phyloP scores from a whole-genome alignment of 2,113 vertebrate genomes.

The Chionodraco myersi region DNA sequence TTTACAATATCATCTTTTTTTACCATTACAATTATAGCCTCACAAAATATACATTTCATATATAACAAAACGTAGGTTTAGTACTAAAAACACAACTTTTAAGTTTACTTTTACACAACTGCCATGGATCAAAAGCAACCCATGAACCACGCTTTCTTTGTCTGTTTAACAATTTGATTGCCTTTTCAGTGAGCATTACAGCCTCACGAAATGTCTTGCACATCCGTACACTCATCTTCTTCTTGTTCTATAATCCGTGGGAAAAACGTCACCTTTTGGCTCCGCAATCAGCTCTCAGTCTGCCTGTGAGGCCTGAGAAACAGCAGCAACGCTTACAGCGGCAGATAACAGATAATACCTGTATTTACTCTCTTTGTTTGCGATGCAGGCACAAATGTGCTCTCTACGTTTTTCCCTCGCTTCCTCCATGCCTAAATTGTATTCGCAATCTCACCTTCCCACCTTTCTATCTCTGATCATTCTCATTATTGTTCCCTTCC shows the following conservation, averaged over 20 bases:
- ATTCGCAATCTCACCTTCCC: not conserved
- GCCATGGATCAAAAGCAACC: not conserved
- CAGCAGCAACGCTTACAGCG: not conserved
- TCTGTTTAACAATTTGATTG: not conserved
- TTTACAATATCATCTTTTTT: too few species aligned
- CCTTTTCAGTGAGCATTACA: not conserved
- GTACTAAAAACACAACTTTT: not conserved
- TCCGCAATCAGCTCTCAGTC: not conserved
- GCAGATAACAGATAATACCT: constrained; percentile 33
- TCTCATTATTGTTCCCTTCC: not conserved
- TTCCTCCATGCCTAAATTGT: not conserved
- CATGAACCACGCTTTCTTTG: not conserved
- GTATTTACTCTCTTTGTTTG: constrained; percentile 30
- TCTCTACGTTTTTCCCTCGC: not conserved
- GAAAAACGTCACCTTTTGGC: constrained; percentile 1
- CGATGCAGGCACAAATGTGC: not conserved
- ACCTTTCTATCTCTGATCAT: not conserved
- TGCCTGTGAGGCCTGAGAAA: constrained; percentile 6
- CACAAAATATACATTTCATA: too few species aligned
- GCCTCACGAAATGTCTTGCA: not conserved
- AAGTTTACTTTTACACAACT: not conserved
- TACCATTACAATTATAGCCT: too few species aligned
- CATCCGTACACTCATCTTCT: not conserved
- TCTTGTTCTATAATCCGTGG: constrained; percentile 6
- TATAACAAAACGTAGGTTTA: too few species aligned